Base-by-base conservation (phyloP, 1,140 invertebrate genomes). In the Caerostris darwini region DNA sequence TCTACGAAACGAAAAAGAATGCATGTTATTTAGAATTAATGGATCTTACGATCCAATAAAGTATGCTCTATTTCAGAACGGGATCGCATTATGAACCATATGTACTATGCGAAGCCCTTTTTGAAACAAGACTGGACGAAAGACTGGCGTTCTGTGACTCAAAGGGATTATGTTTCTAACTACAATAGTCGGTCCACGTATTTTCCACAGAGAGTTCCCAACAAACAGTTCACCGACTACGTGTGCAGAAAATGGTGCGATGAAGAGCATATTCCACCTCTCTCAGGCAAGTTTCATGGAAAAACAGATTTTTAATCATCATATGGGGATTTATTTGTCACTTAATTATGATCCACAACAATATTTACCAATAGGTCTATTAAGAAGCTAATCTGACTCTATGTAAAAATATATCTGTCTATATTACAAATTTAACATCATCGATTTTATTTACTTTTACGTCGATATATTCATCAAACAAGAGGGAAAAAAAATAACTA, bases 221-320 rank as follows among this genome's bases (percentile, higher is more conserved):
- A 64, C 10, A 5, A 69, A 57, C 58, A 71, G 14, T 89, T 89
- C 5, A 71, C 61, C 3, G 61, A 71, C 6, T 89, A 54, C 54
- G 14, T n/a, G 2, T 89, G 87, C 17, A 89, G 59, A 61, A 89
- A 89, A 89, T 89, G 87, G 87, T 89, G 87, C 17, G 17, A 89
- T 3, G 54, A 56, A 54, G 58, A 67, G 7, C 87, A 89, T 19
- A 69, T 61, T 61, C 19, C 58, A 7, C 59, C 57, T 61, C 82
- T 57, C 57, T 17, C 5, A 19, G 14, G 56, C 19, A 57, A 83
- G 56, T 17, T 8, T 57, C 34, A 34, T 34, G 34, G 34, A 34
- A 34, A 34, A 34, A 34, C 34, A 34, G 34, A 34, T 34, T 34
- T 34, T 34, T 0, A 34, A 34, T 34, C 34, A 34, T 34, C 34